These are phyloP conservation scores for Montipora capricornis DNA, from an alignment of 64 coral and sea anemone species.

Conservation along the genomic window DNA sequence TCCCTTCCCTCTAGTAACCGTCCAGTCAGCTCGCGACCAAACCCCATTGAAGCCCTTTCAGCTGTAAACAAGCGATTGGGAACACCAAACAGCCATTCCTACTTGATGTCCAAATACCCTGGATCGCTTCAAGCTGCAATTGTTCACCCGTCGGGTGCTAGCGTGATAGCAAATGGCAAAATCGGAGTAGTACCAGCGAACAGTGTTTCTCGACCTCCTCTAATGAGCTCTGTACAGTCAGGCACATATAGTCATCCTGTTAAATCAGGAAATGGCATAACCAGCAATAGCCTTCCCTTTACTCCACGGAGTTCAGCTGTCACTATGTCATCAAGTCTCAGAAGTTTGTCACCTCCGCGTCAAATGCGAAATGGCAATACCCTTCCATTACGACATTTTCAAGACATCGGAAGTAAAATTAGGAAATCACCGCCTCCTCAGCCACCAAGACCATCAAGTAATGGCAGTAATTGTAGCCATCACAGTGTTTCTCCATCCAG, in stretches of 20 bases:
- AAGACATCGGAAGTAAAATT: constrained; percentile 73
- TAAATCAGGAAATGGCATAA: background rate
- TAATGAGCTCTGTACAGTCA: background rate
- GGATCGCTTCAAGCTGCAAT: constrained; percentile 41
- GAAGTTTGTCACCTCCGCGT: constrained; percentile 17
- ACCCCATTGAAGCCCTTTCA: constrained; percentile 79
- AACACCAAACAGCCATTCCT: constrained; percentile 35
- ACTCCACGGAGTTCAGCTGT: constrained; percentile 20
- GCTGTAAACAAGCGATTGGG: constrained; percentile 85
- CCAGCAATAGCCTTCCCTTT: background rate
- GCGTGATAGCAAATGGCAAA: constrained; percentile 10
- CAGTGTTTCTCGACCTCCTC: constrained; percentile 3
- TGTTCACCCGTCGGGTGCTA: constrained; percentile 50
- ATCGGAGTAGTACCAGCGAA: constrained; percentile 49
- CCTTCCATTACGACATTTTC: constrained; percentile 72
- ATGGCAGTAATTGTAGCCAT: constrained; percentile 68
- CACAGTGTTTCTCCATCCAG: constrained; percentile 54
- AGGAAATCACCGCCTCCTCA: constrained; percentile 24
- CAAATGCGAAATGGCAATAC: constrained; percentile 63
- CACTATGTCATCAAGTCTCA: constrained; percentile 23
- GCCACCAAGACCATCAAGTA: constrained; percentile 55
- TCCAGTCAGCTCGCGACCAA: constrained; percentile 31
- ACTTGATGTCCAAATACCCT: background rate
- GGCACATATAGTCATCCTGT: background rate
- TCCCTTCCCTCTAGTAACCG: background rate